Evolutionary conservation across 2,113 vertebrate genomes (phyloP), one percentile per base, ranked within the genome.

Genomic region (Hipposideros armiger): DNA sequence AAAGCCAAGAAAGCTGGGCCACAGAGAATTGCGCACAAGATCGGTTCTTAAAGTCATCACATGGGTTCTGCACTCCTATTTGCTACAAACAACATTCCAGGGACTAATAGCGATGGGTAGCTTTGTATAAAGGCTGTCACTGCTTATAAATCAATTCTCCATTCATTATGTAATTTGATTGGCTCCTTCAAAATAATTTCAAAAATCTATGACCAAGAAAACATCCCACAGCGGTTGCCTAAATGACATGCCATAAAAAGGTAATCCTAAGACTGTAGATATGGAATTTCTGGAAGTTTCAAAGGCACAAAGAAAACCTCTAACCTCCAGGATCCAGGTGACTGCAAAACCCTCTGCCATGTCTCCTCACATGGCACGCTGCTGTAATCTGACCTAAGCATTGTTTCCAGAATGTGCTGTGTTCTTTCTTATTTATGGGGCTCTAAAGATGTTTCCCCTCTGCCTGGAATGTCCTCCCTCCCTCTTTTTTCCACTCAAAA

Each of bases 141-240:
- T 40, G 11, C 70, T 69, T 64, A 90, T 11, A 22, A 69, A 74
- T 9, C 54, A 89, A 58, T 5, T 64, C 84, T 20, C 54, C 4
- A 52, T 24, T 54, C 8, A 70, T 56, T 26, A 54, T 83, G 54
- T n/a, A 86, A 32, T 36, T 81, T 86, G 62, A 26, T 69, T 91
- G 72, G 58, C 40, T 96, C 28, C 67, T 88, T 87, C 50, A 60
- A 84, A 93, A 84, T 70, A 54, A 82, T 85, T 91, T 72, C n/a
- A 66, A 85, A 93, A 72, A 74, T 10, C 8, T 42, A 14, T 28
- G 30, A 62, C 54, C 15, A 84, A 72, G 54, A 91, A 93, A 85
- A n/a, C 36, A 36, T 45, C 47, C 40, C 32, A 70, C 26, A 45
- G 22, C 7, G 28, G 24, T 90, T 40, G 70, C 28, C 58, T 52